Percentiles rank a stretch among this genome's conserved stretches.
phyloP scores from a whole-genome alignment of 2,888 invertebrate genomes.

The Chymomyza fuscimana region DNA sequence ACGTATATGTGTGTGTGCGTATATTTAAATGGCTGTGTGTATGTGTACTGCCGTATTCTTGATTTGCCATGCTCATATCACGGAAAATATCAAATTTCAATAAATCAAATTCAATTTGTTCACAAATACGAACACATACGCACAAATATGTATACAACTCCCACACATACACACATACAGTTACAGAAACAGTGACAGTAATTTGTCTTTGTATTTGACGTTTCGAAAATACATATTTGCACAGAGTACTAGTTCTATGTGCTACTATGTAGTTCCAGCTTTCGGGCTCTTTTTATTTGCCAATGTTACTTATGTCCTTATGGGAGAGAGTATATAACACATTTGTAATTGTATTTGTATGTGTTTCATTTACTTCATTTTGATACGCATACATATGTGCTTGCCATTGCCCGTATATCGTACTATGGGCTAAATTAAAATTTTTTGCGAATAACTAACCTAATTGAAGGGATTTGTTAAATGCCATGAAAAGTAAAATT shows the following conservation, averaged over 20 bases:
- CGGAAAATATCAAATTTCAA: constrained; percentile 77
- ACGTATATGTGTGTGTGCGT: constrained; percentile 12
- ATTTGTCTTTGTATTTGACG: constrained; percentile 70
- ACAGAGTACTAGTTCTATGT: constrained; percentile 53
- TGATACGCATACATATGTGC: constrained; percentile 47
- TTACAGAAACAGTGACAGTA: constrained; percentile 44
- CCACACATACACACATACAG: constrained; percentile 25
- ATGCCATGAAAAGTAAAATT: no score
- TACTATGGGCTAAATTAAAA: background rate
- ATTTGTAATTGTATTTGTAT: constrained; percentile 73
- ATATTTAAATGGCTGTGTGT: background rate
- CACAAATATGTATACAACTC: constrained; percentile 11
- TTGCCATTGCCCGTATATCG: background rate
- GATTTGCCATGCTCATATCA: constrained; percentile 71
- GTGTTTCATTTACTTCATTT: constrained; percentile 73
- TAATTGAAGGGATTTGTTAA: no score
- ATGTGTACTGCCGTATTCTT: constrained; percentile 60
- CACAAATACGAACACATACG: constrained; percentile 42
- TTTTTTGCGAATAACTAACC: no score
- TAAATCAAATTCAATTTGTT: constrained; percentile 78
- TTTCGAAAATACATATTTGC: constrained; percentile 66
- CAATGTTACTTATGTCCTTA: constrained; percentile 3
- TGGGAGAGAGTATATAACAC: constrained; percentile 36
- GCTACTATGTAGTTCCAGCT: constrained; percentile 16
- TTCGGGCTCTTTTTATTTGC: constrained; percentile 3